phyloP scores from a whole-genome alignment of 2,888 invertebrate species.

The Chironomus tentans region DNA sequence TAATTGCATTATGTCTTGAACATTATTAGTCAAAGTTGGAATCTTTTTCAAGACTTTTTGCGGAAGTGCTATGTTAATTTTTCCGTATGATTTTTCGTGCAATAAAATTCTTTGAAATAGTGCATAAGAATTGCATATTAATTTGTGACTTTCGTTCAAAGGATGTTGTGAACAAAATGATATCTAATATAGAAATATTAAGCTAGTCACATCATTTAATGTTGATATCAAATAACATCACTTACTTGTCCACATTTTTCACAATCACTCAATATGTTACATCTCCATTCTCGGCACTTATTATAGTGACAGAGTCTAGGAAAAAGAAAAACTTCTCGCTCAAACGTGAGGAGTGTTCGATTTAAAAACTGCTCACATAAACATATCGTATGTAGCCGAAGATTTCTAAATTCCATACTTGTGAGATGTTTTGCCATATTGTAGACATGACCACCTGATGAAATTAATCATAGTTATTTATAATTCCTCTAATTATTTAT shows the following conservation, averaged over 20 bases:
- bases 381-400: slow-evolving; percentile 53
- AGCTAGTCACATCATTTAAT: neutral
- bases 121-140: slow-evolving; percentile 55
- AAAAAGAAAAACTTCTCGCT: slow-evolving; percentile 59
- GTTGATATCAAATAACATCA: neutral
- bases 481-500: neutral
- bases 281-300: slow-evolving; percentile 49
- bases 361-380: slow-evolving; percentile 51
- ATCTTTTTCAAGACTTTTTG: slow-evolving; percentile 28
- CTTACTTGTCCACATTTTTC: slow-evolving; percentile 46
- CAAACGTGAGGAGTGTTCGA: slow-evolving; percentile 52
- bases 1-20: neutral
- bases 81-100: slow-evolving; percentile 50
- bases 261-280: slow-evolving; percentile 46
- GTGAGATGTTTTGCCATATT: slow-evolving; percentile 43
- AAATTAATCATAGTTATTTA: neutral
- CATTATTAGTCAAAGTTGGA: neutral
- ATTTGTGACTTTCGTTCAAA: slow-evolving; percentile 44
- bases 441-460: slow-evolving; percentile 48
- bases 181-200: slow-evolving; percentile 36
- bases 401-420: slow-evolving; percentile 52
- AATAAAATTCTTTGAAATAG: slow-evolving; percentile 51
- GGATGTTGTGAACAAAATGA: slow-evolving; percentile 47
- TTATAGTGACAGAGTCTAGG: slow-evolving; percentile 51
- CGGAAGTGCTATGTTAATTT: slow-evolving; percentile 51